Conservation (phyloP, 2,113 vertebrate species). For the Pipa parva region DNA sequence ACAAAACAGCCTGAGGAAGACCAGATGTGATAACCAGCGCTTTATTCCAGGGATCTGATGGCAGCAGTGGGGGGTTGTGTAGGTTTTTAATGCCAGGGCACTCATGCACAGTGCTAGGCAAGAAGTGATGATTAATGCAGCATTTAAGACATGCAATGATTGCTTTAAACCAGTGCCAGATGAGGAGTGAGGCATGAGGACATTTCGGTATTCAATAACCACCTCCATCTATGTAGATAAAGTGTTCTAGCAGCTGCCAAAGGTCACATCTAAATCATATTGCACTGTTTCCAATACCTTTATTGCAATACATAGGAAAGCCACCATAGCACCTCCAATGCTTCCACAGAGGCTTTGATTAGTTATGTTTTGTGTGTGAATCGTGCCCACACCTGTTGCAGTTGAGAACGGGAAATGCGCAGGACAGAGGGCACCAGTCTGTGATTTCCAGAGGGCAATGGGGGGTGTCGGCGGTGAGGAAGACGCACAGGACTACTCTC, state of each 20-base stretch:
- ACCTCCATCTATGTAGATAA: conserved; percentile 40
- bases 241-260: neutral
- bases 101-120: neutral
- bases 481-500: conserved; percentile 95
- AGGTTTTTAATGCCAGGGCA: too few species aligned
- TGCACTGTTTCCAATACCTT: conserved; percentile 4
- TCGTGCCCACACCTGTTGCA: conserved; percentile 95
- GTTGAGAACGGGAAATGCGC: conserved; percentile 85
- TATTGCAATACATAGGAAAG: neutral
- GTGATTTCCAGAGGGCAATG: conserved; percentile 77
- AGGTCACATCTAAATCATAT: neutral
- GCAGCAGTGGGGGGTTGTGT: neutral
- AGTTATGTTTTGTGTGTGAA: conserved; percentile 94
- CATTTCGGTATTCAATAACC: neutral
- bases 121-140: neutral
- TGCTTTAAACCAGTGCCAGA: conserved; percentile 38
- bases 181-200: conserved; percentile 3
- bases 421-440: conserved; percentile 91
- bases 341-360: neutral
- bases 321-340: neutral
- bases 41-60: too few species aligned
- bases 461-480: conserved; percentile 72
- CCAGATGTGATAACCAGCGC: too few species aligned
- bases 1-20: too few species aligned
- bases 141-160: neutral